phyloP scores from a whole-genome alignment of 2,797 vertebrate genomes.

The Meda fulgida region DNA sequence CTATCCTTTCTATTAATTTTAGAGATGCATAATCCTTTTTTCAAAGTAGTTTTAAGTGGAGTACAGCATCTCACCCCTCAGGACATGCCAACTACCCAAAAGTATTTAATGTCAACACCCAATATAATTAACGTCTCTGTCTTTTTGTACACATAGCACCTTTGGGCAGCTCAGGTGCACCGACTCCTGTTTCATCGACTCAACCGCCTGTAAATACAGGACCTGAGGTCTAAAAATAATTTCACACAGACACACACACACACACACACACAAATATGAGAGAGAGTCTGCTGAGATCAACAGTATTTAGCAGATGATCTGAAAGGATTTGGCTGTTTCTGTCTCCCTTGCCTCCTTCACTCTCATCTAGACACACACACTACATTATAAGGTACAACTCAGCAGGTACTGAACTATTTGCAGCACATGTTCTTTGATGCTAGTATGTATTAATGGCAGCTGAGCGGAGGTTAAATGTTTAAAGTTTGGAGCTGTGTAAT shows the following conservation, averaged over 20 bases:
- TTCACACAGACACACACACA: background rate
- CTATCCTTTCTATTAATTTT: background rate
- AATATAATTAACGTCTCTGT: slow-evolving; percentile 1
- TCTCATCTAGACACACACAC: background rate
- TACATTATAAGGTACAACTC: background rate
- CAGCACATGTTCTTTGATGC: slow-evolving; percentile 2
- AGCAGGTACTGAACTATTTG: background rate
- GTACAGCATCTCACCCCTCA: background rate
- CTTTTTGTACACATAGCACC: slow-evolving; percentile 77
- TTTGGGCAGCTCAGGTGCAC: slow-evolving; percentile 91
- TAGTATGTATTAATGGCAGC: slow-evolving; percentile 26
- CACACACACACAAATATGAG: background rate
- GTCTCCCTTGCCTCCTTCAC: background rate
- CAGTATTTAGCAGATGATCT: slow-evolving; percentile 15
- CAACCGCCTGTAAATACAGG: slow-evolving; percentile 95
- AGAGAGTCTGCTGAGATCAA: slow-evolving; percentile 29
- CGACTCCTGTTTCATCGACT: slow-evolving; percentile 91
- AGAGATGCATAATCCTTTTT: background rate
- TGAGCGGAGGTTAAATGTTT: slow-evolving; percentile 1
- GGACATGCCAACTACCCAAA: background rate
- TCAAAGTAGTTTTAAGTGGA: background rate
- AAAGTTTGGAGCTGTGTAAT: background rate
- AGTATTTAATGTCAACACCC: background rate
- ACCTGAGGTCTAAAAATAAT: slow-evolving; percentile 80
- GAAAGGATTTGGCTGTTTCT: slow-evolving; percentile 18